phyloP scores from a whole-genome alignment of 2,888 invertebrate species.

The Standfussiana lucernea region DNA sequence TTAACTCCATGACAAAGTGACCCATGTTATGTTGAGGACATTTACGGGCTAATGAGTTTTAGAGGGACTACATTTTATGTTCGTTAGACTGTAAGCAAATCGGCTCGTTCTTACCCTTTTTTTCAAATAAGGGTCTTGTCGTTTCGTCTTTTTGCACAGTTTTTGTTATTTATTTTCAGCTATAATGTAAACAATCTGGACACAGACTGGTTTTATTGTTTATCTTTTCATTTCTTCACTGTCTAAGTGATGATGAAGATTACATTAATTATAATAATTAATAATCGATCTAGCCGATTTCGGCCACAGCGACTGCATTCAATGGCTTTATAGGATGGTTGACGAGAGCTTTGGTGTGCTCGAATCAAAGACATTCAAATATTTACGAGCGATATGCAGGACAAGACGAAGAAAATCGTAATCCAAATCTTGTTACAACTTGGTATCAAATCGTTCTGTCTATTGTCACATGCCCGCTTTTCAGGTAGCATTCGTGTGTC shows the following conservation, averaged over 20 bases:
- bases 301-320: not conserved
- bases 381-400: too few species aligned
- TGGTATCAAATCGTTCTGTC: too few species aligned
- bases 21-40: slow-evolving; percentile 18
- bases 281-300: not conserved
- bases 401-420: too few species aligned
- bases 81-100: slow-evolving; percentile 28
- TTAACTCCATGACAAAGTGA: not conserved
- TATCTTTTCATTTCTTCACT: not conserved
- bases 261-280: too few species aligned
- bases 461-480: too few species aligned
- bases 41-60: slow-evolving; percentile 46
- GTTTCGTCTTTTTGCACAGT: not conserved
- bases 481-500: too few species aligned
- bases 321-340: not conserved
- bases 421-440: too few species aligned
- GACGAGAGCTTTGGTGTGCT: not conserved
- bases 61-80: slow-evolving; percentile 17
- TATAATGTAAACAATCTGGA: not conserved
- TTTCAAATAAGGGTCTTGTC: not conserved
- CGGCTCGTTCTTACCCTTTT: slow-evolving; percentile 22
- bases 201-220: not conserved
- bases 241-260: not conserved
- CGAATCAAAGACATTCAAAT: too few species aligned
- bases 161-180: slow-evolving; percentile 5